Percentiles rank a stretch among this genome's conserved stretches.
Conservation (phyloP, 1,140 invertebrate genomes). For the Daktulosphaira vitifoliae region DNA sequence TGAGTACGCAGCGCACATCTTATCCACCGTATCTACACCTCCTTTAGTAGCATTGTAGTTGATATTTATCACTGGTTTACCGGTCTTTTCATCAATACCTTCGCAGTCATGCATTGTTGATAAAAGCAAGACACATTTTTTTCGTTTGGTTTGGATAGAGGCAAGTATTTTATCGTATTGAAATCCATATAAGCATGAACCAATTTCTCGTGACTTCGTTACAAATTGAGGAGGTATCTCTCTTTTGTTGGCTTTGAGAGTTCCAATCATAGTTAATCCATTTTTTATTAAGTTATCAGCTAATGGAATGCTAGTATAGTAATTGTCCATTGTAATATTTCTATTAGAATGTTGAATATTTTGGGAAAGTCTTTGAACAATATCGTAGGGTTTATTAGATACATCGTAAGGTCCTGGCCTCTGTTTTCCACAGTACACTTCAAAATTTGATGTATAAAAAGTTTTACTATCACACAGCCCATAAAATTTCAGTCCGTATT, state of each 20-base stretch:
- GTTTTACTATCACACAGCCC: conserved; percentile 40
- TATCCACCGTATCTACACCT: conserved; percentile 43
- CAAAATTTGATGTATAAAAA: conserved; percentile 41
- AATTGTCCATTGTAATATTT: conserved; percentile 43
- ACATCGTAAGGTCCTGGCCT: conserved; percentile 37
- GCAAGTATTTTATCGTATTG: conserved; percentile 27
- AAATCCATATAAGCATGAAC: conserved; percentile 28
- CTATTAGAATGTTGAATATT: conserved; percentile 38
- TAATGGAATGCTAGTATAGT: conserved; percentile 40
- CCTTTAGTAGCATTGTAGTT: conserved; percentile 44
- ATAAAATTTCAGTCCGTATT: conserved; percentile 46
- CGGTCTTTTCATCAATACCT: conserved; percentile 35
- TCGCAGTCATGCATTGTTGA: conserved; percentile 38
- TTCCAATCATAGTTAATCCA: conserved; percentile 39
- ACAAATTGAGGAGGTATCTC: background rate
- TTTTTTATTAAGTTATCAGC: conserved; percentile 38
- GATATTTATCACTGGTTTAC: conserved; percentile 43
- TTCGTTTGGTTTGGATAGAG: conserved; percentile 35
- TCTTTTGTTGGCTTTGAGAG: conserved; percentile 43
- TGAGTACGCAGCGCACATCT: conserved; percentile 39
- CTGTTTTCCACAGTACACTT: conserved; percentile 41
- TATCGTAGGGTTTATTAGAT: background rate
- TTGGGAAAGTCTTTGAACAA: conserved; percentile 34
- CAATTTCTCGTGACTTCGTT: conserved; percentile 4
- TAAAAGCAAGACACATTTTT: conserved; percentile 41